Base-by-base conservation (phyloP, 2,113 vertebrate genomes). In the Condylura cristata region DNA sequence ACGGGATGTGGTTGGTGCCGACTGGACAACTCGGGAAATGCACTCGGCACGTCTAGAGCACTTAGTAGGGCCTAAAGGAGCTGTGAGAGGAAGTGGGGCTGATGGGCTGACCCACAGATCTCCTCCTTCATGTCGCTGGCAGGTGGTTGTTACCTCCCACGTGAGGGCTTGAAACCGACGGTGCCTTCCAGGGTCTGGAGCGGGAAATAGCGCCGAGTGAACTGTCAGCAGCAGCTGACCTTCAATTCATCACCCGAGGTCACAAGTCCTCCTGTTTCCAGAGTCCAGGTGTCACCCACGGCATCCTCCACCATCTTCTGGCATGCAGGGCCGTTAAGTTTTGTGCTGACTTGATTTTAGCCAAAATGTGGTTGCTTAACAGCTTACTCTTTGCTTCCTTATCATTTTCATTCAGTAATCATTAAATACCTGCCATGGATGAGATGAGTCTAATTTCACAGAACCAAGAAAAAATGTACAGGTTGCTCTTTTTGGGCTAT, bases 1-100 rank as follows among this genome's bases (percentile, higher is more conserved):
- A 32, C 86, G 18, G 0, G 0, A 5, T n/a, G n/a, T n/a, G n/a
- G n/a, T n/a, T n/a, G n/a, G 46, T 0, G 9, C 65, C 0, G 1
- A 51, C 28, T 2, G 7, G 18, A 51, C 37, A 51, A 41, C 46
- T 34, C 32, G 28, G n/a, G 37, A 34, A 1, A 17, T 12, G 20
- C 6, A 30, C 13, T 2, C 0, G 0, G 6, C 3, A 37, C 39
- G 28, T 56, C 10, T 53, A 14, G 32, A 68, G 56, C 1, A 0
- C 0, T 0, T 24, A 9, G 39, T 28, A 32, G 39, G 16, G 26
- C 70, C 28, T 17, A 6, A 48, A 41, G n/a, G 71, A 32, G 41
- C 53, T 24, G 14, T 44, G 51, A 30, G 34, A 70, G 65, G 39
- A n/a, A 9, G 5, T 56, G 84, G 32, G 0, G 0, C 32, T n/a